Percentiles rank a stretch among this genome's conserved stretches.
Conservation (phyloP, 53 echinoderm and acorn worm genomes). For the Holothuria leucospilota region DNA sequence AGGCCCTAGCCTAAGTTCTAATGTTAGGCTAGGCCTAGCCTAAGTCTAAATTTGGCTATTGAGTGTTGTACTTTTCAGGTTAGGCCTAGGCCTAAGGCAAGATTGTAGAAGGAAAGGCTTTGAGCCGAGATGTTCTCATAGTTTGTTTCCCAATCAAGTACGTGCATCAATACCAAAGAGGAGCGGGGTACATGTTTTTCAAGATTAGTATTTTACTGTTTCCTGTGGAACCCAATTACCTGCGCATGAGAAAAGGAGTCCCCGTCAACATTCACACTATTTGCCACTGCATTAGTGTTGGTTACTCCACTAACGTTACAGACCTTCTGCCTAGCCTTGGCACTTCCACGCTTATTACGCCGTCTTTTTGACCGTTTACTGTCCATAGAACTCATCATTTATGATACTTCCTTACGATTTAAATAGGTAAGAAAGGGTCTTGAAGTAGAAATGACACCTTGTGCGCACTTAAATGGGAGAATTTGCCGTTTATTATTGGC, state of each 20-base stretch:
- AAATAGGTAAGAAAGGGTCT: background rate
- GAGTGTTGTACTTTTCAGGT: too few relatives aligned
- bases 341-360: slow-evolving; percentile 96
- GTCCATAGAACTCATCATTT: slow-evolving; percentile 91
- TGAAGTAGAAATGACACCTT: background rate
- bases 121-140: too few relatives aligned
- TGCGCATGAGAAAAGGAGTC: slow-evolving; percentile 19
- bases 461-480: background rate
- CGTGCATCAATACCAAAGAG: too few relatives aligned
- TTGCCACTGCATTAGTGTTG: background rate
- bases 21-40: too few relatives aligned
- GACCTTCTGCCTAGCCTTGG: slow-evolving; percentile 54
- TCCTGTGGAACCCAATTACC: too few relatives aligned
- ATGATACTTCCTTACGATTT: background rate
- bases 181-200: too few relatives aligned
- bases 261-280: slow-evolving; percentile 4
- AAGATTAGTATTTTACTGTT: too few relatives aligned
- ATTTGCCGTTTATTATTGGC: background rate
- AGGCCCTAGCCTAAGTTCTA: too few relatives aligned
- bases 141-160: too few relatives aligned
- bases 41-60: too few relatives aligned
- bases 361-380: slow-evolving; percentile 90
- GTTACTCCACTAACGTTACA: slow-evolving; percentile 36
- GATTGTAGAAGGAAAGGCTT: too few relatives aligned
- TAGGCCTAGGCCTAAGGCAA: too few relatives aligned